Evolutionary conservation across 2,888 invertebrate species (phyloP).

Genomic region (Eilema caniola): DNA sequence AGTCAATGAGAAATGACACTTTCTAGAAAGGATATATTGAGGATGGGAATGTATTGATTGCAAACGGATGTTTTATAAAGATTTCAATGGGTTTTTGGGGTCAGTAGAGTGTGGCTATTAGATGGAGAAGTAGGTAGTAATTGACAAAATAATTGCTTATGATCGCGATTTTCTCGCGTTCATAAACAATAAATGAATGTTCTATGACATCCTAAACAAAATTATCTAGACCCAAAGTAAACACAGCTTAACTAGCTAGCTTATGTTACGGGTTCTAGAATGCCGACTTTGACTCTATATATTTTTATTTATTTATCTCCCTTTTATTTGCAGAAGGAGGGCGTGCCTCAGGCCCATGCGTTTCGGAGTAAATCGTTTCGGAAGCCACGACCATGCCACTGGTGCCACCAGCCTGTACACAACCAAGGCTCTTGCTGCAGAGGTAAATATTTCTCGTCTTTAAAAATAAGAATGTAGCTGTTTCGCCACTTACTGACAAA

Average conservation of each 20-base stretch:
- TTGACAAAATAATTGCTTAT: neutral
- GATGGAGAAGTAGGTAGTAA: neutral
- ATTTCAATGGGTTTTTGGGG: neutral
- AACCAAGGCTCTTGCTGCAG: constrained; percentile 92
- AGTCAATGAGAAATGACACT: constrained; percentile 49
- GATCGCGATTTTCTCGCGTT: neutral
- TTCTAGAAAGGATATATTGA: constrained; percentile 21
- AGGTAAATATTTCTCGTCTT: constrained; percentile 84
- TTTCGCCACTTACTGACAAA: no score
- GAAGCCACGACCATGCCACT: constrained; percentile 92
- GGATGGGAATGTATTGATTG: constrained; percentile 29
- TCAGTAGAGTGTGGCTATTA: neutral
- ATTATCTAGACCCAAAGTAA: no score
- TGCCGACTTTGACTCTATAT: neutral
- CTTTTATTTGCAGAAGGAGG: constrained; percentile 88
- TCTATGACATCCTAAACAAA: no score
- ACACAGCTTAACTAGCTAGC: no score
- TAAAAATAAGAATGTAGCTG: no score
- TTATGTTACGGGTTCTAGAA: no score
- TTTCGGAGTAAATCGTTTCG: constrained; percentile 92
- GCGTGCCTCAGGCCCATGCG: constrained; percentile 89
- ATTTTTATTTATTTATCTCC: constrained; percentile 24
- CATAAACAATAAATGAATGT: no score
- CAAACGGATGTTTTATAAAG: constrained; percentile 14
- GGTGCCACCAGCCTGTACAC: constrained; percentile 92